Evolutionary conservation across 1,140 invertebrate species (phyloP).

Genomic region (Stegodyphus mimosarum): DNA sequence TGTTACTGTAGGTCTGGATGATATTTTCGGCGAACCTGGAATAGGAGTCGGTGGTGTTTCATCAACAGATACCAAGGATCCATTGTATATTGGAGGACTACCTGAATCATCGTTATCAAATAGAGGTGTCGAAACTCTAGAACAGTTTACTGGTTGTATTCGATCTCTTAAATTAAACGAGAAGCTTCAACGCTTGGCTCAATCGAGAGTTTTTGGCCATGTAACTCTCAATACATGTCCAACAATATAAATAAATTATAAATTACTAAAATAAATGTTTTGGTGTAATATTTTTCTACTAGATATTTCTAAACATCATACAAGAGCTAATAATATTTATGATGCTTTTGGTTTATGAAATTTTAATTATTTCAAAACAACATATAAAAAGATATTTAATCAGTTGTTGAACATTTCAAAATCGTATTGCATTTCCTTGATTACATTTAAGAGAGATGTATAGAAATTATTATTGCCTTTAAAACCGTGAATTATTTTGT

Average conservation of each 20-base stretch:
- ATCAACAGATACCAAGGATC: conserved; percentile 82
- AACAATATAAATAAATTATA: conserved; percentile 71
- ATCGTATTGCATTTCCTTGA: too few relatives aligned
- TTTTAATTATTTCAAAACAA: too few relatives aligned
- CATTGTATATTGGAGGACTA: conserved; percentile 91
- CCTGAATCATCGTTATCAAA: conserved; percentile 69
- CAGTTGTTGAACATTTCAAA: too few relatives aligned
- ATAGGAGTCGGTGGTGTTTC: conserved; percentile 76
- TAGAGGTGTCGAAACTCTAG: conserved; percentile 73
- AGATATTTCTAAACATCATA: too few relatives aligned
- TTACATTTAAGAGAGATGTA: too few relatives aligned
- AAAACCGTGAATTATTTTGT: too few relatives aligned
- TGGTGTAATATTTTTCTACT: too few relatives aligned
- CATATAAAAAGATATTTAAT: too few relatives aligned
- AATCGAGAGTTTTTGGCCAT: conserved; percentile 72
- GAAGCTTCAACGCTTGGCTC: conserved; percentile 62
- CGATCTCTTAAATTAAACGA: conserved; percentile 66
- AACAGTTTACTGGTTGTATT: conserved; percentile 87
- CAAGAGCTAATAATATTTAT: too few relatives aligned
- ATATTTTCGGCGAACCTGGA: conserved; percentile 75
- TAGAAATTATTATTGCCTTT: too few relatives aligned
- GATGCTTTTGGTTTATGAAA: too few relatives aligned
- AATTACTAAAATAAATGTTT: too few relatives aligned
- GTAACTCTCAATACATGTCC: conserved; percentile 80
- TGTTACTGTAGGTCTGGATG: conserved; percentile 83